Evolutionary conservation across 1,140 invertebrate genomes (phyloP), one percentile per base, ranked within the genome.

Genomic region (Drosophila tani): DNA sequence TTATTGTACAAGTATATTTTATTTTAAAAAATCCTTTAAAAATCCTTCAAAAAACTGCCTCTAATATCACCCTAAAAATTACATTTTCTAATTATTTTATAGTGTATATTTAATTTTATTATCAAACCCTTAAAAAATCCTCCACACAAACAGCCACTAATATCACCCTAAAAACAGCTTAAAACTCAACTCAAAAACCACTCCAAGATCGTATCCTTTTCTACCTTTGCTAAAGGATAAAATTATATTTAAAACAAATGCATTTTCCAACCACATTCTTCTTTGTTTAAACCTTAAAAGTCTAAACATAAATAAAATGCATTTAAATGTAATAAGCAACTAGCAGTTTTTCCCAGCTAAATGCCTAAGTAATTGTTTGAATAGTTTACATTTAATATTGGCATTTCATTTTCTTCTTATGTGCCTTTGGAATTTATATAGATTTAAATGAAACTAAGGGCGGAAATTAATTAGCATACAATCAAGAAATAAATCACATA

Each of bases 401-500:
- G 38, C 38, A 40, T 11, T 14, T 29, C 24, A 43, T 14, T 56
- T 63, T 3, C 15, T n/a, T 24, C n/a, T 11, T 11, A n/a, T 7
- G 14, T 2, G 24, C 3, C 8, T 43, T 60, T 45, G 17, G 7
- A 46, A 60, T 17, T 43, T 29, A 15, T 12, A 5, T 41, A n/a
- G 2, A 29, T 21, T 32, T 43, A 29, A 58, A 21, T 32, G 2
- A 29, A 64, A 11, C 62, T 41, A 29, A 47, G 43, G 66, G 66
- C 81, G 81, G 81, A 83, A 84, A 84, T 60, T 47, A 43, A 68
- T 84, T 80, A 55, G 47, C 66, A 84, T 73, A 62, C 55, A 68
- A 59, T 35, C 32, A 53, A 73, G 73, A 68, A 63, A 55, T 71
- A 79, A 82, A 75, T 81, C 74, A 77, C 66, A 11, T 14, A 40